Evolutionary conservation across 2,113 vertebrate species (phyloP).

Genomic region (Laticauda colubrina): DNA sequence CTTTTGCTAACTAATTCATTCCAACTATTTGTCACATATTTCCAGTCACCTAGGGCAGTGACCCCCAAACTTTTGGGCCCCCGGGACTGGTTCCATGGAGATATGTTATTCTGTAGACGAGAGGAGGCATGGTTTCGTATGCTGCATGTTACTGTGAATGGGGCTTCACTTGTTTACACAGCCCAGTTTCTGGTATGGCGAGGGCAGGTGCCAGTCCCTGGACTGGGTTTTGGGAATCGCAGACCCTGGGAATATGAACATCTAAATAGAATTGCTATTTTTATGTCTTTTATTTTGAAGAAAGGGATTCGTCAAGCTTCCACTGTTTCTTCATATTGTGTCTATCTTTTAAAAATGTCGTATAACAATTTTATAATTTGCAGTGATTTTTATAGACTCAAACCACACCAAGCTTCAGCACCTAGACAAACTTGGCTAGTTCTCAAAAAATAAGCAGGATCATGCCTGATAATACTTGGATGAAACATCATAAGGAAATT

Average conservation of each 20-base stretch:
- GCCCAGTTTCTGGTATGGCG: neutral
- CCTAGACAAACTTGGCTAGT: neutral
- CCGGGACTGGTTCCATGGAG: neutral
- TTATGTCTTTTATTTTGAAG: neutral
- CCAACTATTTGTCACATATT: neutral
- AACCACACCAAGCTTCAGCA: neutral
- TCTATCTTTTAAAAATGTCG: neutral
- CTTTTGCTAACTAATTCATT: neutral
- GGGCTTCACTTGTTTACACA: neutral
- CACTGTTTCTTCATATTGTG: neutral
- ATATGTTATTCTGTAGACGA: neutral
- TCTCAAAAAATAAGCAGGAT: neutral
- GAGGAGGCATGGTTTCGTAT: too few species aligned
- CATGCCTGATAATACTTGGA: neutral
- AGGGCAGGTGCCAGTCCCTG: neutral
- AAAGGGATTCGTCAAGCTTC: neutral
- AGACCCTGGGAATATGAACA: neutral
- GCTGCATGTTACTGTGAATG: neutral
- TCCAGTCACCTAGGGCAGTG: neutral
- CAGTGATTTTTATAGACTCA: neutral
- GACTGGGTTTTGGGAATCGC: too few species aligned
- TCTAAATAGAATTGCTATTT: neutral
- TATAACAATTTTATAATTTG: neutral
- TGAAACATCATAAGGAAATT: neutral
- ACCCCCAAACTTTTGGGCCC: neutral